Evolutionary conservation across 2,888 invertebrate species (phyloP).

Genomic region (Ariolimax columbianus): DNA sequence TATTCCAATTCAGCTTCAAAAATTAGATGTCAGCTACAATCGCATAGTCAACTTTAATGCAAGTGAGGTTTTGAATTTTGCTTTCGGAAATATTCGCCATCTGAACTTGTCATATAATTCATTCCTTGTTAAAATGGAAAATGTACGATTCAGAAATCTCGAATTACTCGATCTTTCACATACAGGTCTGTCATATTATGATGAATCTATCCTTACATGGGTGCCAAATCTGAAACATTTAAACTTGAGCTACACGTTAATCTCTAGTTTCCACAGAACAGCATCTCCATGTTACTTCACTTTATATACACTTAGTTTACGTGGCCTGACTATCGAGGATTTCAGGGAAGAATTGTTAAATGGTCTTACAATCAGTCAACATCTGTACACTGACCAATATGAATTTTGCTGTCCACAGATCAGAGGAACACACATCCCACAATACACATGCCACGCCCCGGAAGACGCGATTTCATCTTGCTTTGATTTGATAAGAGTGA

Average conservation of each 20-base stretch:
- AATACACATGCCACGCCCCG: slow-evolving; percentile 44
- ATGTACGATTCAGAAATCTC: neutral
- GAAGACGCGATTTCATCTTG: slow-evolving; percentile 58
- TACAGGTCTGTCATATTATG: neutral
- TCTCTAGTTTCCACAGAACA: neutral
- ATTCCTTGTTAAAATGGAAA: neutral
- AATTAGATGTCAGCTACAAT: neutral
- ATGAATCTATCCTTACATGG: neutral
- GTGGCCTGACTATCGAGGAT: neutral
- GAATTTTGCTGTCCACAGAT: slow-evolving; percentile 33
- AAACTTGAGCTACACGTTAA: neutral
- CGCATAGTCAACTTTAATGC: neutral
- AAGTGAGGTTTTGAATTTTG: too few relatives aligned
- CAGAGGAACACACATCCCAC: neutral
- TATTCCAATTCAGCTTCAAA: neutral
- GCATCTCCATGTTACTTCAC: neutral
- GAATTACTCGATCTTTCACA: slow-evolving; percentile 30
- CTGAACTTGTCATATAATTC: neutral
- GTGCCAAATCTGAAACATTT: neutral
- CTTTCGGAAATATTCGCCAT: neutral
- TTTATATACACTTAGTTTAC: slow-evolving; percentile 3
- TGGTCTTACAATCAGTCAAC: neutral
- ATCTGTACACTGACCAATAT: slow-evolving; percentile 5
- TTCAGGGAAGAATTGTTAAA: neutral
- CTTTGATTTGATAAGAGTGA: slow-evolving; percentile 58